Evolutionary conservation across 2,797 vertebrate species (phyloP), one percentile per base, ranked within the genome.

Genomic region (Chelon auratus): DNA sequence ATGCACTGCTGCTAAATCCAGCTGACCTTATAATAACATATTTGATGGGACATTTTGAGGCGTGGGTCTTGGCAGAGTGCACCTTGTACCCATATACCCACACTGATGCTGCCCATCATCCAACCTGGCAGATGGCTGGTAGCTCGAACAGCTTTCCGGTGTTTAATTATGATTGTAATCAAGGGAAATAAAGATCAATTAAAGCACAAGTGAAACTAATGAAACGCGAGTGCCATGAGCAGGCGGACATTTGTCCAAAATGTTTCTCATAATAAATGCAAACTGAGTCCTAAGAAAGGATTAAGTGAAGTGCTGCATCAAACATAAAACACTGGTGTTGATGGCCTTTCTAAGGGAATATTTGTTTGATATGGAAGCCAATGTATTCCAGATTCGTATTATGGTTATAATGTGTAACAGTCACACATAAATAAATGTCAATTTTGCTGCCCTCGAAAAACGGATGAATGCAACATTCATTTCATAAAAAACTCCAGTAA

Each of bases 111-210:
- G 89, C 88, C 86, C 82, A 75, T 92, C 87, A 89, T 90, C 85
- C 87, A 90, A 82, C 81, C 84, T 88, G 90, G 89, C 94, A 95
- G 93, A 95, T 94, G 94, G 94, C 89, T 86, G 83, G 53, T 81
- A 85, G 91, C 85, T 87, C 61, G 71, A 93, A 93, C 93, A 93
- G 83, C 89, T 94, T 94, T 94, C 92, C 93, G 92, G 91, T 94
- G 91, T 94, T 95, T 95, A 95, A 95, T 95, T 95, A 95, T 80
- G 81, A 91, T 92, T 80, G 81, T 93, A 94, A 94, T 94, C 92
- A 92, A 86, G 91, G 92, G 93, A 93, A 94, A 95, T 93, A 94
- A 94, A 90, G 93, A 93, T 93, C 93, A 94, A 93, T 95, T 94
- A 94, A 93, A 93, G 91, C 81, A 68, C 87, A 89, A 92, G 89